Base-by-base conservation (phyloP, 2,888 invertebrate genomes). In the Ectemnius lituratus region DNA sequence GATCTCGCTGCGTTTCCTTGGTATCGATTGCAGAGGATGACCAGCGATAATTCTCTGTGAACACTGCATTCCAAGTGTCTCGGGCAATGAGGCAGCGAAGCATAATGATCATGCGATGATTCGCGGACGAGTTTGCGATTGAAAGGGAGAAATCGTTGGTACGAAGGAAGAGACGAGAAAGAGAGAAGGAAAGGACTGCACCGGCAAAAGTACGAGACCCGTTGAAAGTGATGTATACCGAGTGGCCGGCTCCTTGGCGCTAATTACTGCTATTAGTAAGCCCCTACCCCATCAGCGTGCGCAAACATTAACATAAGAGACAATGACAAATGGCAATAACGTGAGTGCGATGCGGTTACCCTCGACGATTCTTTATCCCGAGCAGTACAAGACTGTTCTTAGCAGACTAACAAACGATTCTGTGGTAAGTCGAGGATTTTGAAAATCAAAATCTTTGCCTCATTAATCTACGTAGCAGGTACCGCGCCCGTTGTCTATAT, bases 161-260 rank as follows among this genome's bases (percentile, higher is more conserved):
- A 5, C 52, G 52, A 14, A 52, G 16, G 72, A 23, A 49, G 23
- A 49, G 23, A 56, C 6, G 62, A 18, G 20, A 47, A 27, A 60
- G 67, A 49, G 67, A 62, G 68, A 69, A 59, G 70, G 72, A 62
- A 70, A 62, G 57, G 69, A 47, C 56, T 57, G 49, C 37, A 20
- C 60, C 52, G 62, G 69, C 66, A 67, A 68, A 70, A 73, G 69
- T 75, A 64, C 75, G 67, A 57, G 23, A 71, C 73, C 76, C 78
- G 82, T 82, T 84, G 83, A 85, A 85, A 81, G 77, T 85, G 85
- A 85, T 85, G 85, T 83, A 84, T 84, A 82, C 81, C 78, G 83
- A 79, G 78, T 79, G 79, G 75, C 75, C 73, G 74, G 81, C 76
- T 80, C 66, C 85, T 73, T 75, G 81, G 74, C 75, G 81, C 81